These are phyloP conservation scores for Pteronura brasiliensis DNA, from an alignment of 2,113 vertebrate species.

Conservation along the genomic window DNA sequence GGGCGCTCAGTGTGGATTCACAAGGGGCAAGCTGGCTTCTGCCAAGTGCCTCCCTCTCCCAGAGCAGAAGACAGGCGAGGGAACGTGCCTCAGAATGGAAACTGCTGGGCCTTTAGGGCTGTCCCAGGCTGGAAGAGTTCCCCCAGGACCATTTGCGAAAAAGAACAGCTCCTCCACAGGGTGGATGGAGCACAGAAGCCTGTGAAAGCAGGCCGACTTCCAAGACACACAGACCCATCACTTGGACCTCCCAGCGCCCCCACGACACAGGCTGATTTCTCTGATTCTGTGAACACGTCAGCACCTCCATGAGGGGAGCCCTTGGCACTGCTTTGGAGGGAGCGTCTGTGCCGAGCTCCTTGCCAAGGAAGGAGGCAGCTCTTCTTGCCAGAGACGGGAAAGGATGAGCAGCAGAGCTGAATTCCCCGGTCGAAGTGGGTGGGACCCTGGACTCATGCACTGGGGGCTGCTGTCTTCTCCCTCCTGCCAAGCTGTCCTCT, in stretches of 20 bases:
- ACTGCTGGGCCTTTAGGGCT: not conserved
- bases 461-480: not conserved
- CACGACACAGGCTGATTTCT: not conserved
- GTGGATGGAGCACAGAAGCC: not conserved
- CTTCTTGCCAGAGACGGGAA: not conserved
- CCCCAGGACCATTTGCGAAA: not conserved
- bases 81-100: too few species aligned
- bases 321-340: not conserved
- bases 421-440: not conserved
- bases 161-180: not conserved
- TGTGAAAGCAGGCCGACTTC: not conserved
- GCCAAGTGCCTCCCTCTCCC: not conserved
- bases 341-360: constrained; percentile 21
- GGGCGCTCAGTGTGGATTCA: not conserved
- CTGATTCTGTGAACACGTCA: constrained; percentile 24
- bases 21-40: not conserved
- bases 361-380: constrained; percentile 45
- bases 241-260: not conserved
- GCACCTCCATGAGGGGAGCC: not conserved
- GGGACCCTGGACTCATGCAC: not conserved
- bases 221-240: not conserved
- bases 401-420: not conserved
- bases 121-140: not conserved
- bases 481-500: constrained; percentile 5
- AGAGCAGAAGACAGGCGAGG: not conserved